Evolutionary conservation across 2,888 invertebrate genomes (phyloP), one percentile per base, ranked within the genome.

Genomic region (Hoplodrina blanda): DNA sequence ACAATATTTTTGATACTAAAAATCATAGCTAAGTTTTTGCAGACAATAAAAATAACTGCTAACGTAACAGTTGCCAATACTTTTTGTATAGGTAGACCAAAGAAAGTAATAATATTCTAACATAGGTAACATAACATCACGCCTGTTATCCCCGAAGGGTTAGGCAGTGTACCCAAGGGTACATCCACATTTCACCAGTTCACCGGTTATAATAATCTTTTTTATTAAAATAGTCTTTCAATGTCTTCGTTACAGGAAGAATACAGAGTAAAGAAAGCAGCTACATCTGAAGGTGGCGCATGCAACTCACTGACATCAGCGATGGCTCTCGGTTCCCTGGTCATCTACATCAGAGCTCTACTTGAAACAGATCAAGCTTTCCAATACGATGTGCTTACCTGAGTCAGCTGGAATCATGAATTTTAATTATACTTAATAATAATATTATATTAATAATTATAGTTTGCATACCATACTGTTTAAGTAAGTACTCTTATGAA

Each of bases 331-430:
- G 93, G 94, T 0, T 92, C 94, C 0, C 80, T 96, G 54, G 91
- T 90, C 2, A 72, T 95, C 25, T 95, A 95, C 76, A 83, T 93
- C n/a, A 85, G 95, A 71, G 94, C 95, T 0, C 83, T 96, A 4
- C 82, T 95, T 50, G 95, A 96, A 80, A 94, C 95, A 0, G 95
- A 96, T 76, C 94, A 94, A 79, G 95, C 95, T 2, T 96, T 96
- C 76, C 95, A 96, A 75, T 96, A 96, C 67, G 95, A 95, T 75
- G 91, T 95, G 3, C 82, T 95, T 25, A 85, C 84, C 7, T 94
- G 86, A 87, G 50, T 25, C 30, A 17, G 7, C n/a, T 46, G 10
- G 13, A 41, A 30, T 25, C 19, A 30, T 33, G 44, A 37, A 25
- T 50, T 68, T 49, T 65, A 20, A 37, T 8, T 37, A 44, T 44